Evolutionary conservation across 2,113 vertebrate genomes (phyloP).

Genomic region (Struthidea cinerea): DNA sequence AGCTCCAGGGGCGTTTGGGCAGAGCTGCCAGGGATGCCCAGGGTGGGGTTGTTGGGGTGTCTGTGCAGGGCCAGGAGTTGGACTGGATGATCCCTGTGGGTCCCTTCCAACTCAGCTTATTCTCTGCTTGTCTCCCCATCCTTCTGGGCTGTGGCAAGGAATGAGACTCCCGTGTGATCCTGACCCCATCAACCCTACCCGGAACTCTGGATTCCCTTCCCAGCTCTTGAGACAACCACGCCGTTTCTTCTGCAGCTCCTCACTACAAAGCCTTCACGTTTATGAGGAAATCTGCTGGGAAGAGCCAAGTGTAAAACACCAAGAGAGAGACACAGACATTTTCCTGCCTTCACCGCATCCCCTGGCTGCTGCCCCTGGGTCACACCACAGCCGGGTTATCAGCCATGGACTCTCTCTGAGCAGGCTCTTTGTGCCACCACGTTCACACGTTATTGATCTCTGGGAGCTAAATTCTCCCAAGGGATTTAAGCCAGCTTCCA

Average conservation of each 20-base stretch:
- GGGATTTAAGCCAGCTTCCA: neutral
- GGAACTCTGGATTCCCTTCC: no score
- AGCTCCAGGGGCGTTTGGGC: neutral
- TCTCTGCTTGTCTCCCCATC: neutral
- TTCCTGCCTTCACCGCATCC: rapidly evolving
- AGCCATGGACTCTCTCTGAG: rapidly evolving
- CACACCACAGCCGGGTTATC: neutral
- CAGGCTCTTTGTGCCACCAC: neutral
- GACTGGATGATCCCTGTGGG: rapidly evolving
- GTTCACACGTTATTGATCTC: neutral
- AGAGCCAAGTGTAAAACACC: neutral
- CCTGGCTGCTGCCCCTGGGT: neutral
- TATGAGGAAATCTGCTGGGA: neutral
- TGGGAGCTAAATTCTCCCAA: neutral
- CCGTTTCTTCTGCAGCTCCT: neutral
- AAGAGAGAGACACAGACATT: neutral
- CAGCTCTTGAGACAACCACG: neutral
- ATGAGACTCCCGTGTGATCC: neutral
- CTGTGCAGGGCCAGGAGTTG: rapidly evolving
- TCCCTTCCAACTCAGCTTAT: neutral
- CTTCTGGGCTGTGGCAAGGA: neutral
- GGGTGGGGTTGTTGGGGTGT: neutral
- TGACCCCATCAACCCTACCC: neutral
- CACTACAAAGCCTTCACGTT: neutral
- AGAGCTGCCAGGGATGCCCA: neutral